Base-by-base conservation (phyloP, 2,888 invertebrate species). In the Danaus chrysippus region DNA sequence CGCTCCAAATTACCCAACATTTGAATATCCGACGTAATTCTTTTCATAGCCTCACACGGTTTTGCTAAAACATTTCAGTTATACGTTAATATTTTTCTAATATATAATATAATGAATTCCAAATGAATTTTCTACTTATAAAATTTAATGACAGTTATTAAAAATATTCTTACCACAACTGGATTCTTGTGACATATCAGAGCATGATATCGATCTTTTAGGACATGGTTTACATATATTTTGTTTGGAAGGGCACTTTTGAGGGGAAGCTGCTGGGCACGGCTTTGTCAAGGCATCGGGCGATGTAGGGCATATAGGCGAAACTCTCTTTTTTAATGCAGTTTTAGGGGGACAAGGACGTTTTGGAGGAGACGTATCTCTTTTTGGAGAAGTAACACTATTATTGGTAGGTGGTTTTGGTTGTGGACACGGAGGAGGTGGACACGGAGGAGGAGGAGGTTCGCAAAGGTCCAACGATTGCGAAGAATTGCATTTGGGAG, bases 11-110 rank as follows among this genome's bases (percentile, higher is more conserved):
- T 34, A 46, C 46, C 42, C 13, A 59, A 54, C 8, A 73, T 17
- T 42, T 67, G 61, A 10, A 68, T 68, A 57, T 73, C 71, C 3
- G 71, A 72, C 19, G 70, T 66, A 19, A 62, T 58, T 9, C 64
- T 49, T 8, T 68, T 67, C 19, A 62, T 55, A 6, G 59, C 41
- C 0, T 64, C 56, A 54, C 41, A 57, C 42, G 59, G 59, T 10
- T 59, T 54, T 23, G 60, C 70, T 68, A 41, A 68, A 68, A 13
- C 46, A 60, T 52, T 10, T 42, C n/a, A 13, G 15, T 17, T 0
- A 49, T n/a, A 3, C 3, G 15, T 49, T 17, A 49, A 10, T 49
- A 17, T 49, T 10, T 10, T 17, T n/a, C n/a, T n/a, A n/a, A n/a
- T n/a, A n/a, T n/a, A n/a, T n/a, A n/a, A n/a, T n/a, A n/a, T 23